Conservation (phyloP, 2,888 invertebrate genomes). For the Steinernema carpocapsae region DNA sequence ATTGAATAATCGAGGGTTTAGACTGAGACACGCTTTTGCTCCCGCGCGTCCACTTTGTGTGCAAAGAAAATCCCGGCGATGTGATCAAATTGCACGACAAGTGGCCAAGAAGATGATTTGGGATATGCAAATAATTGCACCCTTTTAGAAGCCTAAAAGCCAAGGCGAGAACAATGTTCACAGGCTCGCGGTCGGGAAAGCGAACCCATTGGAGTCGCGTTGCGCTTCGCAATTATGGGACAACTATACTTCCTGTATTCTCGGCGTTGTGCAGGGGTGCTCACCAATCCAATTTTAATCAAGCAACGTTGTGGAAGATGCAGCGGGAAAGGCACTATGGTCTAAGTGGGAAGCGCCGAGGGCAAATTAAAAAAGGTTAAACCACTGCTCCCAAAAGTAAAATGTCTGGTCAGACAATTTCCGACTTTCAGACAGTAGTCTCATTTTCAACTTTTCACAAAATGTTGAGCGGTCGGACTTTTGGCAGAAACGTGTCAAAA, state of each 20-base stretch:
- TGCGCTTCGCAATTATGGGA: constrained; percentile 12
- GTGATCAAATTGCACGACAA: constrained; percentile 28
- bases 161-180: background rate
- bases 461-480: too few relatives aligned
- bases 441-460: too few relatives aligned
- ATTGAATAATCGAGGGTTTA: constrained; percentile 19
- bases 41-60: too few relatives aligned
- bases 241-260: constrained; percentile 19
- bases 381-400: background rate
- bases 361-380: background rate
- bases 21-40: background rate
- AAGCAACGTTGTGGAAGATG: background rate
- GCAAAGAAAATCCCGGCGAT: background rate
- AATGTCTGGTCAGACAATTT: background rate
- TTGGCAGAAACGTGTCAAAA: too few relatives aligned
- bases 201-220: background rate
- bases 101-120: too few relatives aligned
- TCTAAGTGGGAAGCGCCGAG: too few relatives aligned
- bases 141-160: constrained; percentile 15
- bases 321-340: background rate
- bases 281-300: background rate
- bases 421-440: too few relatives aligned
- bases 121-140: constrained; percentile 18
- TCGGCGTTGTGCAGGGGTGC: background rate
- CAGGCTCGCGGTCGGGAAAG: background rate